Evolutionary conservation across 2,888 invertebrate genomes (phyloP), one percentile per base, ranked within the genome.

Genomic region (Chymomyza procnemis): DNA sequence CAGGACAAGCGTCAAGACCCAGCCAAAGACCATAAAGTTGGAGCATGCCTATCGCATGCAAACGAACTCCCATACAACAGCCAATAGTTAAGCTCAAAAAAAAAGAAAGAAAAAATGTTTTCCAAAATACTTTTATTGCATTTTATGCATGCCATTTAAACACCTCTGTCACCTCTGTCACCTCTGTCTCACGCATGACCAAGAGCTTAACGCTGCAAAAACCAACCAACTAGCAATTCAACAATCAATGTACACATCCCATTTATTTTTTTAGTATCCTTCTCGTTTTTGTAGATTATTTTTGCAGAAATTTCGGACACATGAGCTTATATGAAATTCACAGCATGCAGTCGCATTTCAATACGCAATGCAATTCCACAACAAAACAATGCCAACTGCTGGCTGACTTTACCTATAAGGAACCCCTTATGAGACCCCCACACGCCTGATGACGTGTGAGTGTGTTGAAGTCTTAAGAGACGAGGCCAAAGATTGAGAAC

Each of bases 401-500:
- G 34, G 34, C 34, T 41, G 34, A 41, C 34, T 41, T 41, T 41
- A 41, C 34, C 34, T 41, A 12, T 12, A 41, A n/a, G n/a, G n/a
- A n/a, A n/a, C n/a, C n/a, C 9, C 34, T 41, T 41, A 41, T 12
- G 26, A 26, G 26, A 26, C 6, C 26, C 34, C 34, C 34, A 12
- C 12, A 12, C 0, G 3, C 34, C 34, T 12, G 18, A 56, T 68
- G 68, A 9, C 63, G 48, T 64, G 65, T 61, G 63, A 78, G 75
- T 74, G 78, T 67, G 74, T 78, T 77, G 78, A 76, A 78, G 59
- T 61, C 26, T 63, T 64, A 41, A 55, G 64, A 46, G 54, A n/a
- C 60, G 54, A n/a, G 60, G 30, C 55, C 19, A 54, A 60, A 56
- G 57, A 50, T 21, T 41, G 34, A 12, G 3, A 12, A 12, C 12